Base-by-base conservation (phyloP, 2,113 vertebrate species). In the Rhynchomys soricoides region DNA sequence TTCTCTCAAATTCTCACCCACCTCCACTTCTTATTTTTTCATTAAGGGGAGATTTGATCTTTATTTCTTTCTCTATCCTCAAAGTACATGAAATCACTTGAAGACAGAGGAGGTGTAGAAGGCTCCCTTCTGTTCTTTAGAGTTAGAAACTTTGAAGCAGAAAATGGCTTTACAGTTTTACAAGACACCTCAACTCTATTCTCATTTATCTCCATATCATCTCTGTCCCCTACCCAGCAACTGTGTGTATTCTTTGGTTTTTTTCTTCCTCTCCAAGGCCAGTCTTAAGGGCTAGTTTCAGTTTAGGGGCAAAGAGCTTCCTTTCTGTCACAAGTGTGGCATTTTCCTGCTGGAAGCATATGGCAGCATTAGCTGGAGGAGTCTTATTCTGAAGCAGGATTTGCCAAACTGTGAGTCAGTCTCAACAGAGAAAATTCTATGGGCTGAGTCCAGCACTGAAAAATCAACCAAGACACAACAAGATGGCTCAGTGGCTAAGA, bases 81-180 rank as follows among this genome's bases (percentile, higher is more conserved):
- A 97, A 95, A 95, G 45, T 85, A 95, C 26, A 95, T 16, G 66
- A 91, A 90, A 95, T 95, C 26, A 94, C 52, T 88, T 92, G 75
- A 94, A 95, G 55, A 74, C 52, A 79, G 48, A 78, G 48, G 77
- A 92, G 64, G 75, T n/a, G 24, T 75, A 45, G 70, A 96, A 85
- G 34, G 26, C 31, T 95, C 71, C 59, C 71, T 96, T 94, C 82
- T 91, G 82, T 89, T 96, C 71, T 82, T 96, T 57, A 96, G 62
- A 92, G 93, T 90, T 45, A 79, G 17, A 10, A 64, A 62, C 90
- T 95, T 45, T 62, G 4, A 79, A 95, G 92, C 62, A 87, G n/a
- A 91, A 96, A 96, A 96, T 45, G 89, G 26, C 21, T 92, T 92
- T 90, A 79, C n/a, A 37, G 81, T 40, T 90, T 57, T 62, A 71